phyloP scores from a whole-genome alignment of 2,888 invertebrate genomes.

The Bombyx huttoni region DNA sequence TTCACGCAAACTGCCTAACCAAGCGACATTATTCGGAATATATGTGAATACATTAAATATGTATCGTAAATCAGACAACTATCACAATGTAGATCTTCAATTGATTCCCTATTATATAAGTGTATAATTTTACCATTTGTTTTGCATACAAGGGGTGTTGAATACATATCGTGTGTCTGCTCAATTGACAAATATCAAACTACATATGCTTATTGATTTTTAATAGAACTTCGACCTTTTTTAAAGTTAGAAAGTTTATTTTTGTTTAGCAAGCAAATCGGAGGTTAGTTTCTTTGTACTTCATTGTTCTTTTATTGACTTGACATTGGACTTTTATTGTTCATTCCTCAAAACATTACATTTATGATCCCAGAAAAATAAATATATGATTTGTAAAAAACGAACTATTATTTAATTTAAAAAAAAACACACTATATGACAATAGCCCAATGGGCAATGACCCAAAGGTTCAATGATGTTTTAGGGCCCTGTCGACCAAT shows the following conservation, averaged over 20 bases:
- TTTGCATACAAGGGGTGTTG: conserved; percentile 37
- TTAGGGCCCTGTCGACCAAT: no score
- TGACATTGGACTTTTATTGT: no score
- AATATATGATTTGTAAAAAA: no score
- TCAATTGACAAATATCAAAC: background rate
- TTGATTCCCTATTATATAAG: conserved; percentile 43
- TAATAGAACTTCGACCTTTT: background rate
- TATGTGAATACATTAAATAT: background rate
- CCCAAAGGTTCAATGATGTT: no score
- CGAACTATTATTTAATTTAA: no score
- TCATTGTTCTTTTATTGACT: no score
- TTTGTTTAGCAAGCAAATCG: background rate
- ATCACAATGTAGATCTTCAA: conserved; percentile 27
- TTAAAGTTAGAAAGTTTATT: background rate
- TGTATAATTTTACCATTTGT: conserved; percentile 54
- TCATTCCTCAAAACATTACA: no score
- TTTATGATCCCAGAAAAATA: no score
- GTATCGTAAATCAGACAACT: conserved; percentile 23
- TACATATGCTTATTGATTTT: background rate
- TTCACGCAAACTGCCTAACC: background rate
- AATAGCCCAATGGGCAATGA: no score
- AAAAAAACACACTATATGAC: no score
- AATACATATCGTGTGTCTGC: conserved; percentile 24
- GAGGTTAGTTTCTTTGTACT: no score
- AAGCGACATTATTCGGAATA: background rate